phyloP scores from a whole-genome alignment of 2,888 invertebrate species.

The Drosophila borborema region DNA sequence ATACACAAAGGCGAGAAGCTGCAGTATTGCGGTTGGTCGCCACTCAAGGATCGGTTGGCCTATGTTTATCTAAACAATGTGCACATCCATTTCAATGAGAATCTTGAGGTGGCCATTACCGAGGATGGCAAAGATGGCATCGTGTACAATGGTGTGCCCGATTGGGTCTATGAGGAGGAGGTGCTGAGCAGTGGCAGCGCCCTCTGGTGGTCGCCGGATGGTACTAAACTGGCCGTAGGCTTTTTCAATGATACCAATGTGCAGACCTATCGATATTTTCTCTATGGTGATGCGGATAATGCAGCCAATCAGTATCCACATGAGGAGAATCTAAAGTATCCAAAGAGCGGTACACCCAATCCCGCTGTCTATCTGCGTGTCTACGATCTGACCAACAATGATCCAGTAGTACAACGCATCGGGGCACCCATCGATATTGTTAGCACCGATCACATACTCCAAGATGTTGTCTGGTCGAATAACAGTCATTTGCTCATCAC shows the following conservation, averaged over 20 bases:
- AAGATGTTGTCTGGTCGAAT: constrained; percentile 91
- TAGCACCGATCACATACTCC: constrained; percentile 88
- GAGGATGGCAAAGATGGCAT: constrained; percentile 88
- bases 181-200: constrained; percentile 90
- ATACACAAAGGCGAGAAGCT: constrained; percentile 87
- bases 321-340: constrained; percentile 89
- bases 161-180: constrained; percentile 98
- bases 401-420: constrained; percentile 83
- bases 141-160: constrained; percentile 93
- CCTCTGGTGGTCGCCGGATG: constrained; percentile 92
- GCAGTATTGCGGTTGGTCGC: constrained; percentile 88
- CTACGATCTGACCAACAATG: constrained; percentile 86
- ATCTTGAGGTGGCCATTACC: constrained; percentile 86
- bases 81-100: constrained; percentile 84
- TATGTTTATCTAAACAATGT: constrained; percentile 90
- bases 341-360: constrained; percentile 91
- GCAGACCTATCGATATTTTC: constrained; percentile 87
- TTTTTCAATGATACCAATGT: constrained; percentile 90
- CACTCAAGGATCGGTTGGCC: constrained; percentile 86
- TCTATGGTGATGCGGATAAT: constrained; percentile 88
- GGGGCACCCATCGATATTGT: constrained; percentile 87
- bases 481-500: constrained; percentile 89
- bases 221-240: constrained; percentile 89
- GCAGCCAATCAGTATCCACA: constrained; percentile 89
- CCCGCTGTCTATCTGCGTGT: constrained; percentile 90